These are phyloP conservation scores for Amphipoea oculea DNA, from an alignment of 2,888 invertebrate genomes.

Conservation along the genomic window DNA sequence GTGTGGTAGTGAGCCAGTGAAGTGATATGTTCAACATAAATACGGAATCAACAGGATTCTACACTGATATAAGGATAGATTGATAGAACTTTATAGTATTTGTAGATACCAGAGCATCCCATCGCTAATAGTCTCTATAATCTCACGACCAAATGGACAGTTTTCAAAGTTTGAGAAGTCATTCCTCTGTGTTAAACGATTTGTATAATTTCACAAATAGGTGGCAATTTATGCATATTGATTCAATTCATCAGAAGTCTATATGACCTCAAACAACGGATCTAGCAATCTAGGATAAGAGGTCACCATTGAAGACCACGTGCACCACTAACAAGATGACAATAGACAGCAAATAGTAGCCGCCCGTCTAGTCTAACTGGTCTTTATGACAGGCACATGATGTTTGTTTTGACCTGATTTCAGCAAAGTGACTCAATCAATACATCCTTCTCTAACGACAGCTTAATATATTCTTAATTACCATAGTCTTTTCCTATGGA, in stretches of 20 bases:
- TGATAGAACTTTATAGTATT: background rate
- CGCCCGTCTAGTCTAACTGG: conserved; percentile 1
- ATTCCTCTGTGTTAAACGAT: background rate
- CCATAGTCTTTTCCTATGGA: background rate
- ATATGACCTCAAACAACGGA: conserved; percentile 7
- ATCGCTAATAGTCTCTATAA: too few relatives aligned
- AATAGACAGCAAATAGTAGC: conserved; percentile 17
- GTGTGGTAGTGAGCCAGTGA: too few relatives aligned
- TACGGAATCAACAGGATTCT: too few relatives aligned
- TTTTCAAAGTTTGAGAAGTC: background rate
- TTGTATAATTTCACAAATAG: background rate
- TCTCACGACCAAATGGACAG: too few relatives aligned
- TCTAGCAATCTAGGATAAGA: conserved; percentile 8
- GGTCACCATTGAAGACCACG: background rate
- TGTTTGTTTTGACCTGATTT: conserved; percentile 30
- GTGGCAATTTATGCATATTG: background rate
- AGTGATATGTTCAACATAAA: too few relatives aligned
- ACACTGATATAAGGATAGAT: background rate
- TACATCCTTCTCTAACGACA: background rate
- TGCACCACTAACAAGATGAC: conserved; percentile 33
- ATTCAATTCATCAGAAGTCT: background rate
- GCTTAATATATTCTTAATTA: background rate
- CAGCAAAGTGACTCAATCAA: background rate
- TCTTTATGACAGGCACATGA: conserved; percentile 11
- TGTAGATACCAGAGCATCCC: too few relatives aligned